phyloP scores from a whole-genome alignment of 2,888 invertebrate species.

The Cryptus viduatorius region DNA sequence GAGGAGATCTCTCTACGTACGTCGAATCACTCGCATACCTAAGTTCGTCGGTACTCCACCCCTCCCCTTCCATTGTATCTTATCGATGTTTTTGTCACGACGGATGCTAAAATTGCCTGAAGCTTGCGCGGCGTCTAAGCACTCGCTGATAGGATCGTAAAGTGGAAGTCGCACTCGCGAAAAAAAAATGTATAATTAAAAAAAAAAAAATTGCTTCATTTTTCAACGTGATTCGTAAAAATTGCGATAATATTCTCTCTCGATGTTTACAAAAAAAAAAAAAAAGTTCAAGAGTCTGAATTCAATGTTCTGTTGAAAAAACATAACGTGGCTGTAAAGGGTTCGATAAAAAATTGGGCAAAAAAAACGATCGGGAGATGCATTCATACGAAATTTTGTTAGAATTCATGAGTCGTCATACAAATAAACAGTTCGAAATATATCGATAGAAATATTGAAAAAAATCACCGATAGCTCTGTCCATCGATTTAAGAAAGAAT shows the following conservation, averaged over 20 bases:
- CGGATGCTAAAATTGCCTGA: slow-evolving; percentile 34
- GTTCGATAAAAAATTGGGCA: neutral
- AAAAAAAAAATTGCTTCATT: neutral
- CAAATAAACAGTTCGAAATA: neutral
- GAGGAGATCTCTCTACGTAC: slow-evolving; percentile 58
- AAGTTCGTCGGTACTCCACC: slow-evolving; percentile 22
- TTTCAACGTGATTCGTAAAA: neutral
- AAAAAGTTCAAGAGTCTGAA: too few relatives aligned
- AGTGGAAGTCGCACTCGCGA: neutral
- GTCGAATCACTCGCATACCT: slow-evolving; percentile 61
- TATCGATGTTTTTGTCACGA: slow-evolving; percentile 37
- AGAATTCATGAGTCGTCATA: neutral
- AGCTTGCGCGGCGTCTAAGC: neutral
- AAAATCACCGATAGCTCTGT: too few relatives aligned
- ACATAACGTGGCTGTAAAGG: too few relatives aligned
- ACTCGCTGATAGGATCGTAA: neutral
- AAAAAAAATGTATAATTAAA: neutral
- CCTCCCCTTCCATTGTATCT: slow-evolving; percentile 42
- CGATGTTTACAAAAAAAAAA: neutral
- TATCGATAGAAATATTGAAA: neutral
- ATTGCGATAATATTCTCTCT: neutral
- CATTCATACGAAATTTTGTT: neutral
- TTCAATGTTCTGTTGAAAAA: too few relatives aligned
- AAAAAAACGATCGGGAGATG: neutral
- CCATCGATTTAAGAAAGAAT: too few relatives aligned